Evolutionary conservation across 1,140 invertebrate genomes (phyloP).

Genomic region (Eurosta solidaginis): DNA sequence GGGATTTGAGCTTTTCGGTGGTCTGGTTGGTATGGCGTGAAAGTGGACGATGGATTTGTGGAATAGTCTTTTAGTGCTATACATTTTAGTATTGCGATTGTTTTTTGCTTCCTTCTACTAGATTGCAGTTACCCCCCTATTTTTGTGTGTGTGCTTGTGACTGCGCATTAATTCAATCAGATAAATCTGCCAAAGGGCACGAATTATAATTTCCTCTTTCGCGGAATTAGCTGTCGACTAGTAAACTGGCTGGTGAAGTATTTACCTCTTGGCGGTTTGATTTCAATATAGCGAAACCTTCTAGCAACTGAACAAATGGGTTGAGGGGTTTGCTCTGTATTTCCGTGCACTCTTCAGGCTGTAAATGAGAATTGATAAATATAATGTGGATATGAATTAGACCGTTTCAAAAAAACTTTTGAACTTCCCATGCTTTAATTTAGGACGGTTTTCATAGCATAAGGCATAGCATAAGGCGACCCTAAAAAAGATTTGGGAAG

Average conservation of each 20-base stretch:
- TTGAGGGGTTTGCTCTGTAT: neutral
- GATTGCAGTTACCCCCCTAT: neutral
- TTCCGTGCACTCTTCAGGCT: neutral
- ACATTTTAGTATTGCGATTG: neutral
- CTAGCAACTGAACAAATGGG: neutral
- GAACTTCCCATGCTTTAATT: too few relatives aligned
- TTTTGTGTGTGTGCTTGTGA: neutral
- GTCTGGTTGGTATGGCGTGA: neutral
- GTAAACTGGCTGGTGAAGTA: neutral
- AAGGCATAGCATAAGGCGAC: too few relatives aligned
- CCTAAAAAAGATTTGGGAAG: too few relatives aligned
- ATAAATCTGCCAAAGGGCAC: slow-evolving; percentile 59
- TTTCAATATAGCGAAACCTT: neutral
- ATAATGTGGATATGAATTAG: too few relatives aligned
- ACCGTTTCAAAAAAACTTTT: too few relatives aligned
- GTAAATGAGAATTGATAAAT: neutral
- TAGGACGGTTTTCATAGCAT: too few relatives aligned
- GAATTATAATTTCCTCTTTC: slow-evolving; percentile 60
- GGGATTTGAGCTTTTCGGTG: neutral
- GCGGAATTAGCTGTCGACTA: slow-evolving; percentile 58
- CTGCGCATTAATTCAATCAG: slow-evolving; percentile 59
- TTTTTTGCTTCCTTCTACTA: neutral
- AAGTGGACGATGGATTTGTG: too few relatives aligned
- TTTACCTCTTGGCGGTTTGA: neutral
- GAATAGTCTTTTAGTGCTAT: neutral